These are phyloP conservation scores for Agonum fuliginosum DNA, from an alignment of 2,888 invertebrate genomes.

Conservation along the genomic window DNA sequence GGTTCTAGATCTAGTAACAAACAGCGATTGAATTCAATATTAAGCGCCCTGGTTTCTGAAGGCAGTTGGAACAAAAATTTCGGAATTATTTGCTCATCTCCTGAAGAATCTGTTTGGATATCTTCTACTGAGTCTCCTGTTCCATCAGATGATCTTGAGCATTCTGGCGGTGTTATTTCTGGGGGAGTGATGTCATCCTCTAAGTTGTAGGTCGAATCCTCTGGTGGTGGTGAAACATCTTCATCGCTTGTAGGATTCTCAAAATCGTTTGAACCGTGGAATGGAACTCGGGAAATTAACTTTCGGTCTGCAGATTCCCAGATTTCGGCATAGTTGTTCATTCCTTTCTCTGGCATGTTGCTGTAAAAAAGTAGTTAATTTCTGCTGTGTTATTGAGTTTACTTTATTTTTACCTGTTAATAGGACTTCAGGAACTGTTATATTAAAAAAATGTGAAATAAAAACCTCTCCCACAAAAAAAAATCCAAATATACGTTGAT, in stretches of 20 bases:
- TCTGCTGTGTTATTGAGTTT: too few relatives aligned
- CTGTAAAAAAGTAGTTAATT: too few relatives aligned
- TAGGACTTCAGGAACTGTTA: too few relatives aligned
- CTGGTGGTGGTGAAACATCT: background rate
- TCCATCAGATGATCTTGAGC: background rate
- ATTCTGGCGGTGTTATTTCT: background rate
- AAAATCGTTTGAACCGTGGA: too few relatives aligned
- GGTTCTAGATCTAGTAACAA: background rate
- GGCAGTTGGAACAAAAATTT: background rate
- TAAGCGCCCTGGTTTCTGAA: background rate
- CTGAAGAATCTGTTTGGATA: background rate
- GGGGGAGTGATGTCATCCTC: background rate
- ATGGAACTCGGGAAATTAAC: too few relatives aligned
- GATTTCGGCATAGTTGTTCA: background rate
- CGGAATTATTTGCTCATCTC: background rate
- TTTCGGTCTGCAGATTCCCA: too few relatives aligned
- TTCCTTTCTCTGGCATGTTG: too few relatives aligned
- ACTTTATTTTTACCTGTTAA: too few relatives aligned
- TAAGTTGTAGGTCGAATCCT: constrained; percentile 1
- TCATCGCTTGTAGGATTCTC: background rate
- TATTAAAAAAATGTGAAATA: too few relatives aligned
- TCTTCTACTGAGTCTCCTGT: background rate
- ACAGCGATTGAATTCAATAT: constrained; percentile 16
- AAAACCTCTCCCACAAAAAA: too few relatives aligned
- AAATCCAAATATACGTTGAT: too few relatives aligned